Evolutionary conservation across 2,797 vertebrate genomes (phyloP), one percentile per base, ranked within the genome.

Genomic region (Epinephelus coioides): DNA sequence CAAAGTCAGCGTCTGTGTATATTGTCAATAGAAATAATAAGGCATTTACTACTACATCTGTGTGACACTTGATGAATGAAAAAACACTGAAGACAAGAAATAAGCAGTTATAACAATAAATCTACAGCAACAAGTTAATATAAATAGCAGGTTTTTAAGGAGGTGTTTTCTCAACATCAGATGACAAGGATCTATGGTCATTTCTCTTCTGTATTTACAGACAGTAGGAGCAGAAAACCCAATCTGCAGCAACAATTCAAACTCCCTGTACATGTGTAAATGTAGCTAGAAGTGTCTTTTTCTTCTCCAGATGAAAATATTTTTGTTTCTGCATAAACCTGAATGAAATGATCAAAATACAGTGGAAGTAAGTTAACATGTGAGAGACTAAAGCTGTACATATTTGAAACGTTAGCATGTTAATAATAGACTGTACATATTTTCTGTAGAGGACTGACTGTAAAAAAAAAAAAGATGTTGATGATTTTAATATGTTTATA

Each of bases 371-470:
- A 63, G 73, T 78, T 63, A 73, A 80, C 68, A 67, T 82, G 70
- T 19, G 60, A 83, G 62, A 78, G 75, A 78, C 56, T 75, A 71
- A 88, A 88, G 67, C 38, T 96, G 95, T 95, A 95, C 62, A 95
- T 94, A 94, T 81, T 92, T 85, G 61, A 92, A 88, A 69, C 61
- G 54, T 81, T 60, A 83, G 86, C 89, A 86, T 88, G 90, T 94
- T 91, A 86, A 94, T 92, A 91, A 83, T 72, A 83, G 81, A 86
- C 79, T 92, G 90, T 96, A 95, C 84, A 95, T 95, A 96, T 88
- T 94, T 92, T 88, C 82, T 92, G 86, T 83, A 88, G 88, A 92
- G 84, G 85, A 86, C 86, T 86, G 69, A 81, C 71, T 95, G 93
- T 93, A 94, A 91, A 95, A 91, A 92, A 91, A 91, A 95, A 90